Evolutionary conservation across 1,140 invertebrate species (phyloP).

Genomic region (Zophobas atratus): DNA sequence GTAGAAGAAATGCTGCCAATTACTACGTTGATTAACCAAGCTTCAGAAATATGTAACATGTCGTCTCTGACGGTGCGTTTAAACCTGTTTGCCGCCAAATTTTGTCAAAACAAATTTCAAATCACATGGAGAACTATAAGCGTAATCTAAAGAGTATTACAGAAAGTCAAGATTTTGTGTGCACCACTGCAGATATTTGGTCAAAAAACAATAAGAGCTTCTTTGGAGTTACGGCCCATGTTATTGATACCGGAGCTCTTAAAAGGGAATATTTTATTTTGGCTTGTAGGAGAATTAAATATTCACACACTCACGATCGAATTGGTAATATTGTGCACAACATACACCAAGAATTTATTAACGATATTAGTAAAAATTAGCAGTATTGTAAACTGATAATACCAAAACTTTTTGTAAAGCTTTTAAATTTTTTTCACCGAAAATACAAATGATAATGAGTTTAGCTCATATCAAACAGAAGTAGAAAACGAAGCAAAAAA

Average conservation of each 20-base stretch:
- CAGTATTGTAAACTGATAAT: background rate
- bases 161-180: background rate
- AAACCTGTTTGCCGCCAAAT: background rate
- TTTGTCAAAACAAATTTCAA: background rate
- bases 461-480: too few species aligned
- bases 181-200: background rate
- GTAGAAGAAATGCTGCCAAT: too few species aligned
- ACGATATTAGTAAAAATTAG: background rate
- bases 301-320: background rate
- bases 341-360: background rate
- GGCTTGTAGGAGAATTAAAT: background rate
- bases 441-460: conserved; percentile 8
- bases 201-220: background rate
- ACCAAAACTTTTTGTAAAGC: background rate
- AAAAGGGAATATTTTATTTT: background rate
- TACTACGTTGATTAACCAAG: too few species aligned
- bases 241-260: background rate
- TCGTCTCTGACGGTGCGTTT: background rate
- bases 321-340: background rate
- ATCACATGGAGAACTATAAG: background rate
- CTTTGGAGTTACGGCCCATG: background rate
- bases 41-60: too few species aligned
- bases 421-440: background rate
- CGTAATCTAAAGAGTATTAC: background rate
- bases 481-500: too few species aligned